Conservation (phyloP, 1,140 invertebrate genomes). For the Schlechtendalia chinensis region DNA sequence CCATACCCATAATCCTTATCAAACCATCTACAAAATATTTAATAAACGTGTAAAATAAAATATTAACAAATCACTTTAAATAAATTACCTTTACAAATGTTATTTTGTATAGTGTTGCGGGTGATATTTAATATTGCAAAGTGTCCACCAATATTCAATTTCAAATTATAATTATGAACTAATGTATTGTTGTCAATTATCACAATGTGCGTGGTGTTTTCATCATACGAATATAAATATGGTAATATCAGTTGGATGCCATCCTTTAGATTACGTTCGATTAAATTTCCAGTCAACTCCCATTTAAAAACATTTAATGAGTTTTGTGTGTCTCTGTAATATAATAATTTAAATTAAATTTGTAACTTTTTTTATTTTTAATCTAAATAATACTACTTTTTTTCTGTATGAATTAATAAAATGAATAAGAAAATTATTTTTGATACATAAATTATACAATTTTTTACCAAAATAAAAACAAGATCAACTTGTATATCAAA, state of each 20-base stretch:
- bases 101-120: constrained; percentile 80
- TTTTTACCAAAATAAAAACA: no score
- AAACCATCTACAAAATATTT: constrained; percentile 63
- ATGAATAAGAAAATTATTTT: no score
- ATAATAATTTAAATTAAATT: constrained; percentile 27
- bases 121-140: constrained; percentile 83
- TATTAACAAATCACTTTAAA: neutral
- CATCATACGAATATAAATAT: constrained; percentile 93
- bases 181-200: constrained; percentile 84
- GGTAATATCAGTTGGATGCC: constrained; percentile 84
- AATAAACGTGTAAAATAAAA: neutral
- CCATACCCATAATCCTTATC: constrained; percentile 89
- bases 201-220: constrained; percentile 88
- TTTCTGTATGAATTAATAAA: no score
- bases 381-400: no score
- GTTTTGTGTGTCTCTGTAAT: constrained; percentile 76
- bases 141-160: constrained; percentile 83
- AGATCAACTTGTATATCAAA: no score
- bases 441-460: no score
- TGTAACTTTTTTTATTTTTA: neutral
- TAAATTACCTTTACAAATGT: constrained; percentile 66
- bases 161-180: constrained; percentile 80
- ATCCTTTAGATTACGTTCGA: constrained; percentile 78
- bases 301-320: constrained; percentile 95
- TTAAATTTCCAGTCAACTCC: constrained; percentile 80